Conservation (phyloP, 2,888 invertebrate genomes). For the Caenorhabditis becei region DNA sequence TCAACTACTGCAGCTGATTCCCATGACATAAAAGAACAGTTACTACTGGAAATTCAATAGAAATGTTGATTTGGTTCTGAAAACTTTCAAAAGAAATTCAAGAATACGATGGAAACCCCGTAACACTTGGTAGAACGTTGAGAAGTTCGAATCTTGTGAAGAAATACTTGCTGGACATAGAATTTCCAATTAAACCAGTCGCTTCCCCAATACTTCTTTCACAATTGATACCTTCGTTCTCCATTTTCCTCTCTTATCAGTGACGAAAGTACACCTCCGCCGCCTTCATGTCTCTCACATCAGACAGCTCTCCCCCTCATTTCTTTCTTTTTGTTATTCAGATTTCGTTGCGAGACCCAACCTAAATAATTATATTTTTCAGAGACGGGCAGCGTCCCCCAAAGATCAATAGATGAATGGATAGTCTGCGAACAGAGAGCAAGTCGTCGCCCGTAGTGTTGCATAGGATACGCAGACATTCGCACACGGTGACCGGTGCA, state of each 20-base stretch:
- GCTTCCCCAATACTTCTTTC: no score
- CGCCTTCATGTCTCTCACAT: neutral
- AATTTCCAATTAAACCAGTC: no score
- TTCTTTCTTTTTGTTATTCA: no score
- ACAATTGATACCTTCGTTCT: no score
- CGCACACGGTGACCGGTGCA: conserved; percentile 46
- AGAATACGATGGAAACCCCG: no score
- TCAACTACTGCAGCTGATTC: no score
- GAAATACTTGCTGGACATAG: no score
- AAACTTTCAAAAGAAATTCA: no score
- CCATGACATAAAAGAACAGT: neutral
- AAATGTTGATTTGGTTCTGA: neutral
- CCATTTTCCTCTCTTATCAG: neutral
- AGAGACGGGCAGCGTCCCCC: conserved; percentile 22
- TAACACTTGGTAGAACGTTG: no score
- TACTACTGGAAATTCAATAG: neutral
- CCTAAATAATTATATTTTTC: neutral
- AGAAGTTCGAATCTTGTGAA: no score
- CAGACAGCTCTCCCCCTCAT: neutral
- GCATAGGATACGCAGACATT: conserved; percentile 53
- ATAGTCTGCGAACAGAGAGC: conserved; percentile 46
- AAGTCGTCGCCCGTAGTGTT: conserved; percentile 47
- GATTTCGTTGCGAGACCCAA: neutral
- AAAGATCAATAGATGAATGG: conserved; percentile 49
- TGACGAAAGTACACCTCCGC: neutral